Evolutionary conservation across 2,888 invertebrate genomes (phyloP), one percentile per base, ranked within the genome.

Genomic region (Eudemis profundana): DNA sequence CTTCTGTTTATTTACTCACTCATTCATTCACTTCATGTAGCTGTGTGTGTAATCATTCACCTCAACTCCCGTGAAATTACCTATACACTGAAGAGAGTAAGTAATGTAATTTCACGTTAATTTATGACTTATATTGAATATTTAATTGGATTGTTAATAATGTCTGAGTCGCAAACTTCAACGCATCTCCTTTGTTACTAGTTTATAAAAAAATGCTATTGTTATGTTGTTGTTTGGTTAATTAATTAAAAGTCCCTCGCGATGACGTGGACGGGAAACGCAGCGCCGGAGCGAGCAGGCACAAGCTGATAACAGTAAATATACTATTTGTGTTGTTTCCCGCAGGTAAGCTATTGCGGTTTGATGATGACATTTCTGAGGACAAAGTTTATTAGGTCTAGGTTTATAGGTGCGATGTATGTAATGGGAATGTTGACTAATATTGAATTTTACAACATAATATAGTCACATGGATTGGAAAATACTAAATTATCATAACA

Each of bases 211-310:
- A 81, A 66, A 46, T 71, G 77, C 78, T 77, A 78, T 81, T 80
- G 78, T 79, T 79, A 71, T 77, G 77, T 81, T 80, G 78, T 79
- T 79, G 72, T 70, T 74, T 78, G 74, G 73, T 76, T 79, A 75
- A 79, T 81, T 81, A 80, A 80, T 81, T 79, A 81, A 71, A 70
- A 71, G 67, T 56, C 68, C 75, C 66, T 66, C 60, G 66, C 17
- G 47, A 66, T 75, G 75, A 76, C 71, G 68, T 33, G 60, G 69
- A n/a, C 72, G 56, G 8, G 44, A 44, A 14, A 29, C 23, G 42
- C 56, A 21, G n/a, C 38, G 12, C 8, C 17, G n/a, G 14, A 7
- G 17, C 27, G n/a, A 60, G n/a, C 36, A 50, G 33, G 50, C 21
- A n/a, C 12, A 10, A 21, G 44, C 12, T 19, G 44, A 33, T 33